Percentiles rank a stretch among this genome's conserved stretches.
These are phyloP conservation scores for Pionites leucogaster DNA, from an alignment of 2,113 vertebrate species.

Conservation along the genomic window DNA sequence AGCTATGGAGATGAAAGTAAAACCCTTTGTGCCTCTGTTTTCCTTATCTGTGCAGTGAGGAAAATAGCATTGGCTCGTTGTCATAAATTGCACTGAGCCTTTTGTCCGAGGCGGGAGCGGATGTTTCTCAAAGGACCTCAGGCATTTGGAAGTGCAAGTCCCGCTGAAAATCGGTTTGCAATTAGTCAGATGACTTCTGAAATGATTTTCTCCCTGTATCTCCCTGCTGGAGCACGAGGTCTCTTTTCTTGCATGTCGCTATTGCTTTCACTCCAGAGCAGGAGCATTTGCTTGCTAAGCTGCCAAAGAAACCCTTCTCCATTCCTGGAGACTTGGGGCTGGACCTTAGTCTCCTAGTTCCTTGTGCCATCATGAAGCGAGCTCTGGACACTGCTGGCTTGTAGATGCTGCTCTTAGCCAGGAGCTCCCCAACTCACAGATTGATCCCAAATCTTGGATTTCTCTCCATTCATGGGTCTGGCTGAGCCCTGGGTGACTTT, in stretches of 20 bases:
- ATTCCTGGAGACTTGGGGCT: neutral
- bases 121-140: neutral
- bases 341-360: neutral
- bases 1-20: neutral
- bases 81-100: neutral
- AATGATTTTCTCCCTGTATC: neutral
- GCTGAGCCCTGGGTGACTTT: constrained; percentile 14
- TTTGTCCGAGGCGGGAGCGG: neutral
- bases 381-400: neutral
- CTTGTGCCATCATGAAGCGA: neutral
- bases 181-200: constrained; percentile 1
- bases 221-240: neutral
- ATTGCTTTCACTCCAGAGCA: neutral
- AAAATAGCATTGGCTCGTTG: neutral
- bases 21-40: neutral
- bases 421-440: neutral
- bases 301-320: neutral
- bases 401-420: neutral
- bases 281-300: neutral
- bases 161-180: neutral
- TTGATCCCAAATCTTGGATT: neutral
- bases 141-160: neutral
- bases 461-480: neutral
- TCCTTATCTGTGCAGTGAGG: neutral
- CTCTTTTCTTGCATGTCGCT: neutral